A percentile compares a stretch with the other conserved stretches of the same genome.
Evolutionary conservation across 2,113 vertebrate species (phyloP).

Genomic region (Oncorhynchus gorbuscha): DNA sequence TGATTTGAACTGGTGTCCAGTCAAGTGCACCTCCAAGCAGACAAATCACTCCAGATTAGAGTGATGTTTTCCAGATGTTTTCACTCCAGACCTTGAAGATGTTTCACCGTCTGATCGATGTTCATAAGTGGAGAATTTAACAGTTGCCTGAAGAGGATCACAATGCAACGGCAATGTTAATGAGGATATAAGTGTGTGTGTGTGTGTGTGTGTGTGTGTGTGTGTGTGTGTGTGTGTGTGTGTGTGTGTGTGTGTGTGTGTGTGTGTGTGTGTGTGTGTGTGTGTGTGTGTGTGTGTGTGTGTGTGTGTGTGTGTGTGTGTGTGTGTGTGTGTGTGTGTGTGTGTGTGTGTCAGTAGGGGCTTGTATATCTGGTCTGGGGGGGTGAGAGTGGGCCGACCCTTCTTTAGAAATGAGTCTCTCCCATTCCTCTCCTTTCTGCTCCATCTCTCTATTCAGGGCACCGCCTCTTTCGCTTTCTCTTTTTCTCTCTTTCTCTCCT

Average conservation of each 20-base stretch:
- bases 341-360: neutral
- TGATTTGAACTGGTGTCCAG: neutral
- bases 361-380: neutral
- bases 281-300: neutral
- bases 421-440: neutral
- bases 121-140: neutral
- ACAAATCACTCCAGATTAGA: no score
- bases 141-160: neutral
- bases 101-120: neutral
- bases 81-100: neutral
- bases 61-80: neutral
- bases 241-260: neutral
- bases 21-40: neutral
- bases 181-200: neutral
- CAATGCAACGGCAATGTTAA: neutral
- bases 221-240: neutral
- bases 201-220: neutral
- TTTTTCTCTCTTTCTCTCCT: no score
- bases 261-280: neutral
- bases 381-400: no score
- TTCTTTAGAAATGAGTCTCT: neutral
- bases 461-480: neutral
- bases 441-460: neutral
- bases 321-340: neutral
- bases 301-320: neutral